Conservation (phyloP, 2,113 vertebrate genomes). For the Paramisgurnus dabryanus region DNA sequence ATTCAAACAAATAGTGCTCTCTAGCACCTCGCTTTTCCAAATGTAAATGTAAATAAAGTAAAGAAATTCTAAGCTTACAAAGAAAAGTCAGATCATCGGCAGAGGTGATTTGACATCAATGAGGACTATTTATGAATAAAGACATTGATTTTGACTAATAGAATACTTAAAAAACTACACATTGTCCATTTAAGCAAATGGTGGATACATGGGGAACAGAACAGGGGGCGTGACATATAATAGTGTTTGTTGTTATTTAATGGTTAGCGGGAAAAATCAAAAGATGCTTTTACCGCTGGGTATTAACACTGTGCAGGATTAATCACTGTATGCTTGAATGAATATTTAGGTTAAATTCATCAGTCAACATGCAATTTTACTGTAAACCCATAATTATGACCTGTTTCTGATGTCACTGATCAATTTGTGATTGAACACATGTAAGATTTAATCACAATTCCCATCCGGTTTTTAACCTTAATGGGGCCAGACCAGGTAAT, state of each 20-base stretch:
- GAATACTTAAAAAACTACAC: too few relatives aligned
- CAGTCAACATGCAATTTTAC: slow-evolving; percentile 11
- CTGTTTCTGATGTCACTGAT: slow-evolving; percentile 25
- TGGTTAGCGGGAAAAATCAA: slow-evolving; percentile 8
- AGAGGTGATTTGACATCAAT: too few relatives aligned
- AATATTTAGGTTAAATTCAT: slow-evolving; percentile 46
- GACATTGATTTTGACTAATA: too few relatives aligned
- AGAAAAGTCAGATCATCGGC: too few relatives aligned
- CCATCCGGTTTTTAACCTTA: background rate
- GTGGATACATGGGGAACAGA: too few relatives aligned
- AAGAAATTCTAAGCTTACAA: too few relatives aligned
- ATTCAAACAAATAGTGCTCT: too few relatives aligned
- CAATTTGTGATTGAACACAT: slow-evolving; percentile 5
- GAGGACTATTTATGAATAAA: too few relatives aligned
- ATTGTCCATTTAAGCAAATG: too few relatives aligned
- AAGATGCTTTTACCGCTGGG: background rate
- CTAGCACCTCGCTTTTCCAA: too few relatives aligned
- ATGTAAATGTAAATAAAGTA: too few relatives aligned
- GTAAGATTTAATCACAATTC: slow-evolving; percentile 34
- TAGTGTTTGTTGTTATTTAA: background rate
- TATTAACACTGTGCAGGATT: background rate
- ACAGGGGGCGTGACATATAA: too few relatives aligned
- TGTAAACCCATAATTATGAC: background rate
- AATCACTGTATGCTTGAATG: slow-evolving; percentile 20
- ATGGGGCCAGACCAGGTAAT: slow-evolving; percentile 5